Evolutionary conservation across 2,888 invertebrate genomes (phyloP), one percentile per base, ranked within the genome.

Genomic region (Epiblema foenella): DNA sequence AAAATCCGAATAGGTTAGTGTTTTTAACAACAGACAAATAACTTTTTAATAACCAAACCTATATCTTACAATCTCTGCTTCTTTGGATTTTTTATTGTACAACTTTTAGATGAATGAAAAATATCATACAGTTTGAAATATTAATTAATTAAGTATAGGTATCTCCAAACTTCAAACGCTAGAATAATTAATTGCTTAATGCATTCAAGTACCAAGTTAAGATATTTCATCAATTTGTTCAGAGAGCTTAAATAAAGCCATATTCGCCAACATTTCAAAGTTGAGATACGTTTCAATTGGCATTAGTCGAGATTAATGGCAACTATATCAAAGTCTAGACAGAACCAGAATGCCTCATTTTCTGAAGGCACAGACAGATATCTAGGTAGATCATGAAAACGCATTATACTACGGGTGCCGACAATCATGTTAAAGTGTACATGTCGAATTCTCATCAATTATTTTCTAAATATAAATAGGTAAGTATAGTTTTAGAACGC

Each of bases 271-370:
- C 33, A 67, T 37, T 58, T 37, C 39, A 39, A 37, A 39, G 11
- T 33, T 39, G 37, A 18, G 33, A 39, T 42, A 42, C 37, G 64
- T 66, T 60, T 52, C 52, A 49, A 54, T 60, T 46, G 54, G 46
- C 20, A 54, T 46, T 63, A 63, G 56, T 37, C 37, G 18, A 54
- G 58, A 59, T 60, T 54, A 54, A 70, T 65, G 59, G 59, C 65
- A n/a, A 65, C 65, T 70, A 69, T 65, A 69, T 65, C 46, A 39
- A 59, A 65, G 54, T 73, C 42, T 62, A 54, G 70, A 46, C 68
- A 70, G 75, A 76, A 72, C 73, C 73, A 57, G 68, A 63, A 74
- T 73, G 76, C 74, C 62, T 75, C 76, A 76, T 76, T 76, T 75
- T 69, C 68, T 59, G 67, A 58, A 15, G 7, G n/a, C 46, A 46